Base-by-base conservation (phyloP, 2,888 invertebrate species). In the Deilephila porcellus region DNA sequence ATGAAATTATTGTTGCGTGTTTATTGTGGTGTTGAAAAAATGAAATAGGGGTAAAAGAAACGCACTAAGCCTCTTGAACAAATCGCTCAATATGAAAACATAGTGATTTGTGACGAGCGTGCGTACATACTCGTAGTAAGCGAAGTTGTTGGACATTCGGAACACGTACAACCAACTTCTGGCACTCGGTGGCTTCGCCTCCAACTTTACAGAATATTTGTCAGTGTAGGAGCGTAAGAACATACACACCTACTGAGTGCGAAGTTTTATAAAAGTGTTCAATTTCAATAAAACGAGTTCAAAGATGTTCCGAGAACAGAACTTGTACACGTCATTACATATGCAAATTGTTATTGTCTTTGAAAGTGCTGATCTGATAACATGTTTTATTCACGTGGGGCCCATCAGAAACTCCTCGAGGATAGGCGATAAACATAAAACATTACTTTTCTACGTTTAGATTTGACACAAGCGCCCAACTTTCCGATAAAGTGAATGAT, bases 21-120 rank as follows among this genome's bases (percentile, higher is more conserved):
- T 0, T 45, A 45, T 0, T 11, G 3, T 11, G 11, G 11, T 45
- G 11, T 14, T 0, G 3, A 45, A 45, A 37, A 45, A 64, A 64
- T 37, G 14, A 25, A 67, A 25, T 14, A 17, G 25, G 5, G 14
- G 17, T 19, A 17, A 67, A 67, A 25, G 3, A 25, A 6, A 17
- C 45, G 29, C 32, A 67, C 25, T 17, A 25, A 52, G 20, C 25
- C 20, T 74, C 60, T 78, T 71, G 78, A 79, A 86, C 85, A 86
- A 87, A 86, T 85, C 83, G 83, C 82, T 85, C 80, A 82, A 82
- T 86, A 87, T 85, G 84, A 85, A 88, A 87, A 86, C 85, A 80
- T 80, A 82, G 81, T 86, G 86, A 86, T 88, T 86, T 84, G 81
- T 83, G 85, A 86, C 84, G 83, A 85, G 82, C 79, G 77, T 78